Evolutionary conservation across 2,888 invertebrate species (phyloP).

Genomic region (Alloscopus bannaensis): DNA sequence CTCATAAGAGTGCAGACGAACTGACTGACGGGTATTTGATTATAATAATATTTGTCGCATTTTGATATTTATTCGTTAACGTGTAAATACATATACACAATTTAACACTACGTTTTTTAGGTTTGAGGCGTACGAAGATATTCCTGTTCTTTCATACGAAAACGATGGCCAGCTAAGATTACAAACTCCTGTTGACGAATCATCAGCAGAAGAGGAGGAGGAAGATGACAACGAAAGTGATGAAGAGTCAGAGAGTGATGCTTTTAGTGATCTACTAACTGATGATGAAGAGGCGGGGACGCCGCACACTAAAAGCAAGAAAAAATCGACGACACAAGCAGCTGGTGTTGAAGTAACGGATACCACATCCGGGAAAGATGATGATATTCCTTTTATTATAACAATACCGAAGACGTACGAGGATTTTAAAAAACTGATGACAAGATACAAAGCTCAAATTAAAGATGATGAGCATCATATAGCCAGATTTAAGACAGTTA

Average conservation of each 20-base stretch:
- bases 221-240: slow-evolving; percentile 55
- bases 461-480: slow-evolving; percentile 4
- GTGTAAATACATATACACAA: slow-evolving; percentile 8
- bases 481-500: slow-evolving; percentile 76
- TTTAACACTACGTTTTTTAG: slow-evolving; percentile 58
- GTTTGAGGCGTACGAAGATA: slow-evolving; percentile 74
- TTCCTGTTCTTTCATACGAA: slow-evolving; percentile 75
- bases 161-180: slow-evolving; percentile 73
- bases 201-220: slow-evolving; percentile 42
- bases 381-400: slow-evolving; percentile 47
- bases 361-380: slow-evolving; percentile 12
- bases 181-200: slow-evolving; percentile 72
- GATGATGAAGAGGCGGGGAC: slow-evolving; percentile 71
- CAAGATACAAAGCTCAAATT: slow-evolving; percentile 13
- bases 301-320: slow-evolving; percentile 62
- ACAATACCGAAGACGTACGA: slow-evolving; percentile 44
- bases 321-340: neutral
- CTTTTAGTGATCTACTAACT: slow-evolving; percentile 40
- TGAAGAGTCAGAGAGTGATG: slow-evolving; percentile 42
- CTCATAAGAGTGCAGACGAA: slow-evolving; percentile 88
- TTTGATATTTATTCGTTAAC: slow-evolving; percentile 26
- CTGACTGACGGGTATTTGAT: slow-evolving; percentile 83
- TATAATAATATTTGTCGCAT: too few species aligned
- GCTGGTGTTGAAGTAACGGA: neutral
- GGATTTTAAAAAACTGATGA: slow-evolving; percentile 21